Conservation (phyloP, 2,888 invertebrate genomes). For the Patella caerulea region DNA sequence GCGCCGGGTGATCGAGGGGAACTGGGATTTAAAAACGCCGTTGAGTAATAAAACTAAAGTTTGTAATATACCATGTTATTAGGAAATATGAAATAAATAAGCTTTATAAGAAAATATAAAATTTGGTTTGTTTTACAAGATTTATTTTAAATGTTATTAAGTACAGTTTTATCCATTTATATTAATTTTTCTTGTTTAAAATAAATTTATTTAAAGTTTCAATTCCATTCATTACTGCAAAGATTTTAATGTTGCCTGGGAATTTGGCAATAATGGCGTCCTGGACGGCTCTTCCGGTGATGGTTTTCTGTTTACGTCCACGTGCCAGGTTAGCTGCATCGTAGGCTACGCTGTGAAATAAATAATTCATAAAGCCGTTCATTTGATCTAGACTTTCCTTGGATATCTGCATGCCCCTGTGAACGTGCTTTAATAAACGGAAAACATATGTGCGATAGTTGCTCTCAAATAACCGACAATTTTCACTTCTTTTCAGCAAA, state of each 20-base stretch:
- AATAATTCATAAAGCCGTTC: conserved; percentile 5
- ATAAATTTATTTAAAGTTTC: conserved; percentile 1
- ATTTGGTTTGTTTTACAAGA: too few relatives aligned
- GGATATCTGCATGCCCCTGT: not conserved
- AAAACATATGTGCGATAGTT: not conserved
- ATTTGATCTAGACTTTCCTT: not conserved
- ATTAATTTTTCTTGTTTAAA: not conserved
- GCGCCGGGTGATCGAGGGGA: too few relatives aligned
- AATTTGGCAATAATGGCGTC: not conserved
- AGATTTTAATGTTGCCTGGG: not conserved
- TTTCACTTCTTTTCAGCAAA: not conserved
- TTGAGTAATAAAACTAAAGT: too few relatives aligned
- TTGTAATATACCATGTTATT: too few relatives aligned
- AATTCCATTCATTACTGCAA: not conserved
- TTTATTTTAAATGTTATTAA: too few relatives aligned
- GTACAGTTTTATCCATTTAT: too few relatives aligned
- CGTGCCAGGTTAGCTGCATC: not conserved
- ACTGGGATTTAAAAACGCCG: too few relatives aligned
- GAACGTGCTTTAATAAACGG: not conserved
- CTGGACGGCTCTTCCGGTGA: not conserved
- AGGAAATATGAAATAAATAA: too few relatives aligned
- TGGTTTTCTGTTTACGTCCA: not conserved
- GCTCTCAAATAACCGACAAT: not conserved
- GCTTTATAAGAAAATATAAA: too few relatives aligned
- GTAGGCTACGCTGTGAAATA: not conserved